phyloP scores from a whole-genome alignment of 2,797 vertebrate genomes.

The Coregonus suidteri region DNA sequence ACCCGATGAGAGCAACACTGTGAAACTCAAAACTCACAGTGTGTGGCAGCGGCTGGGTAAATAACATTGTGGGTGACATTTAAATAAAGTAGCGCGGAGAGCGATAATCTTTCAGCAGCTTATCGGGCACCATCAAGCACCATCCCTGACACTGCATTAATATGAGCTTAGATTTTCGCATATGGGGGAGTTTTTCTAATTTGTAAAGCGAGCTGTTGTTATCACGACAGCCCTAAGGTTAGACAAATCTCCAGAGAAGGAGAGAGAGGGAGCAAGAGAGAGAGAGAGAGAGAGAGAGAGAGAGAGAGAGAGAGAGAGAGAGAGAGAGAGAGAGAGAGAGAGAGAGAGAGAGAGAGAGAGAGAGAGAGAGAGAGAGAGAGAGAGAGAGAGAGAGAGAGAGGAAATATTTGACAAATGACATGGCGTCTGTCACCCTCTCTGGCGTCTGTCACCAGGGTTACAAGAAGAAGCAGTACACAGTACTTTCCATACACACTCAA shows the following conservation, averaged over 20 bases:
- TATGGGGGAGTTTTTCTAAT: conserved; percentile 41
- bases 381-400: conserved; percentile 5
- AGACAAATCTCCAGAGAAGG: conserved; percentile 18
- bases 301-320: neutral
- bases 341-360: conserved; percentile 7
- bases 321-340: neutral
- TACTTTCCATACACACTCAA: conserved; percentile 25
- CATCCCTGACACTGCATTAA: conserved; percentile 36
- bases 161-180: conserved; percentile 42
- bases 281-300: conserved; percentile 11
- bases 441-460: neutral
- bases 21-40: conserved; percentile 42
- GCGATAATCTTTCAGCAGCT: conserved; percentile 33
- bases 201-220: conserved; percentile 33
- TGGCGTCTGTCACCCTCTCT: neutral
- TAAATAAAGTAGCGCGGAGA: conserved; percentile 50
- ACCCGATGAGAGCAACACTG: conserved; percentile 15
- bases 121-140: conserved; percentile 48
- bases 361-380: neutral
- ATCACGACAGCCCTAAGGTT: conserved; percentile 41
- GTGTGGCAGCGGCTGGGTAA: conserved; percentile 46
- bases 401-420: conserved; percentile 17
- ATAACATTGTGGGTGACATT: conserved; percentile 57
- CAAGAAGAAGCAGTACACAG: conserved; percentile 26
- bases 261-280: neutral